Evolutionary conservation across 2,888 invertebrate species (phyloP), one percentile per base, ranked within the genome.

Genomic region (Polymixis flavicincta): DNA sequence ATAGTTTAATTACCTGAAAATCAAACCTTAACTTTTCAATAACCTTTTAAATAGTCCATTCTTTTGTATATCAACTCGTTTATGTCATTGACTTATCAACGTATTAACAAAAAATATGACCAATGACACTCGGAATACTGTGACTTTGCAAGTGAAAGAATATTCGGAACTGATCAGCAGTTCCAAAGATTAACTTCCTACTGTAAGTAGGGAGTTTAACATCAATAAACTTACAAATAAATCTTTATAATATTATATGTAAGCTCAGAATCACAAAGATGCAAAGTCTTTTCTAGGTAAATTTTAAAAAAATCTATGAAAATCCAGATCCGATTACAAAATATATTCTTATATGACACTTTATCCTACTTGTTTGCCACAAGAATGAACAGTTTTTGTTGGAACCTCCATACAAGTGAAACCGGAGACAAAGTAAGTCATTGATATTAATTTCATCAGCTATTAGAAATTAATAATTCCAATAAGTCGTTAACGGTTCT

Each of bases 401-500:
- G 11, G 2, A 64, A 48, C 37, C 5, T 48, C 19, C 6, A 52
- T 28, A 17, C 6, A 9, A 17, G 25, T 52, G 11, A 52, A 42
- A 17, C 17, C 22, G 2, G 4, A 7, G 25, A 25, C 22, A 7
- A 7, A 42, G 22, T 37, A 1, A 22, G 37, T 67, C 17, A 66
- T 17, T 22, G 22, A 17, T 37, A 42, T 48, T 5, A 22, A 48
- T 50, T 52, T 42, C 25, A 11, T 22, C 17, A 19, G 13, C 59
- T 42, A 42, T 59, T 25, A 57, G 11, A 42, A 19, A 42, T 42
- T 14, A 25, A n/a, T 11, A 45, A 73, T 74, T 45, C 32, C 19
- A 61, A 25, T 52, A 73, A 32, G 9, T 64, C 28, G 14, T 37
- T 9, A 74, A 54, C 17, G 13, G 8, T 74, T 54, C 19, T 25